Evolutionary conservation across 2,888 invertebrate genomes (phyloP).

Genomic region (Temnothorax rugatulus): DNA sequence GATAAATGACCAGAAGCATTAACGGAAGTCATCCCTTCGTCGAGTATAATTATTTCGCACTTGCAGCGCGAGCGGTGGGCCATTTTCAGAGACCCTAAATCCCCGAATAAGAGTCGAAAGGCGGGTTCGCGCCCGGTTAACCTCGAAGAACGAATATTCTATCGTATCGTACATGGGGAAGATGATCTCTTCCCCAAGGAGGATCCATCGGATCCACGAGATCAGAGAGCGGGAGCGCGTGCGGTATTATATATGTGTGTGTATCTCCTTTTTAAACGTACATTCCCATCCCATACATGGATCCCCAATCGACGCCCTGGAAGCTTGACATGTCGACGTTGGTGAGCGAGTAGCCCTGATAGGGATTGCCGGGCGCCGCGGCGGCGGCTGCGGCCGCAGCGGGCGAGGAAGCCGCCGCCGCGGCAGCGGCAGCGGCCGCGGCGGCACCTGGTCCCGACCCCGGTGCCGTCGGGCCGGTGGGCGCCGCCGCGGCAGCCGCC

Average conservation of each 20-base stretch:
- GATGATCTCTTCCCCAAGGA: neutral
- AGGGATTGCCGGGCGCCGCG: slow-evolving; percentile 90
- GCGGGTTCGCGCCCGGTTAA: slow-evolving; percentile 13
- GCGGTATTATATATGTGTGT: neutral
- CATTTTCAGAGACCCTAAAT: slow-evolving; percentile 38
- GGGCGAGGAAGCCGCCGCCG: slow-evolving; percentile 87
- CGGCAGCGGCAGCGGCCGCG: slow-evolving; percentile 86
- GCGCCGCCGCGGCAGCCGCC: slow-evolving; percentile 85
- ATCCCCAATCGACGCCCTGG: slow-evolving; percentile 96
- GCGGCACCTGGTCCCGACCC: slow-evolving; percentile 88
- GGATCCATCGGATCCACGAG: slow-evolving; percentile 15
- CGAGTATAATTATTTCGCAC: neutral
- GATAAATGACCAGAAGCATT: slow-evolving; percentile 29
- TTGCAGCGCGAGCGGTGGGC: slow-evolving; percentile 19
- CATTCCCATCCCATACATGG: slow-evolving; percentile 97
- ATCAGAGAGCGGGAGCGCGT: neutral
- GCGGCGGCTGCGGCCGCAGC: slow-evolving; percentile 86
- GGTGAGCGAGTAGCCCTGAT: slow-evolving; percentile 93
- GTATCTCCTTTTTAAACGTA: slow-evolving; percentile 90
- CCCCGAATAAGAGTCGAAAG: slow-evolving; percentile 17
- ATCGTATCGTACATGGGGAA: slow-evolving; percentile 10
- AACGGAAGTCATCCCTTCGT: slow-evolving; percentile 18
- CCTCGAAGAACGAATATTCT: neutral
- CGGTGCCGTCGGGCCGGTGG: slow-evolving; percentile 87
- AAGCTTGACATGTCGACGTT: slow-evolving; percentile 97